Evolutionary conservation across 2,113 vertebrate species (phyloP), one percentile per base, ranked within the genome.

Genomic region (Cebus imitator): DNA sequence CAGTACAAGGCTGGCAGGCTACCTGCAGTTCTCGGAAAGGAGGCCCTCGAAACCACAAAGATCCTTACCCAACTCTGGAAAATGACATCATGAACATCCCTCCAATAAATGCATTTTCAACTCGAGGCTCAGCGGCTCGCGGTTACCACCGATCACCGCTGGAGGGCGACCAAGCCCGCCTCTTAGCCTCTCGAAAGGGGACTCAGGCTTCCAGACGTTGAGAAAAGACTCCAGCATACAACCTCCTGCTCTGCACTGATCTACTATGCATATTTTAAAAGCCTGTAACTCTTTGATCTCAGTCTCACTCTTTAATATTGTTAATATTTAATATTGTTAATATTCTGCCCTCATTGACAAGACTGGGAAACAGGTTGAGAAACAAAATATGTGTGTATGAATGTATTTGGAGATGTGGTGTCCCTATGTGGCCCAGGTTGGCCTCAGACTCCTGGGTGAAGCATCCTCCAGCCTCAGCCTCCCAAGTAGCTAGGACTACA

Each of bases 221-320:
- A 17, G 43, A 32, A 96, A 80, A 85, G 0, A 17, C 6, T 16
- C 17, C 5, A 12, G 48, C 32, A 37, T 32, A 7, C 1, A 45
- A 18, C 32, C 27, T 66, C 50, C 57, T 3, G 5, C 32, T 27
- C 9, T 17, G 3, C 32, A 17, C 9, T 21, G 11, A 32, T 11
- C 48, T 82, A 50, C 21, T 32, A 20, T 5, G 80, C 18, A 32
- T 14, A 10, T n/a, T 93, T 58, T 57, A 89, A 91, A 80, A 84
- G 55, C 84, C 8, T 25, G 3, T 32, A 40, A 32, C n/a, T 68
- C 17, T 68, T 43, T 32, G 50, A 23, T n/a, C n/a, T 92, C 64
- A 10, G 87, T 94, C 75, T 90, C 64, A 55, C n/a, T 21, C 16
- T 64, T 90, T 70, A 78, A 70, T 81, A 70, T 81, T 81, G 73